These are phyloP conservation scores for Scaptomyza cyrtandrae DNA, from an alignment of 2,888 invertebrate genomes.

Conservation along the genomic window DNA sequence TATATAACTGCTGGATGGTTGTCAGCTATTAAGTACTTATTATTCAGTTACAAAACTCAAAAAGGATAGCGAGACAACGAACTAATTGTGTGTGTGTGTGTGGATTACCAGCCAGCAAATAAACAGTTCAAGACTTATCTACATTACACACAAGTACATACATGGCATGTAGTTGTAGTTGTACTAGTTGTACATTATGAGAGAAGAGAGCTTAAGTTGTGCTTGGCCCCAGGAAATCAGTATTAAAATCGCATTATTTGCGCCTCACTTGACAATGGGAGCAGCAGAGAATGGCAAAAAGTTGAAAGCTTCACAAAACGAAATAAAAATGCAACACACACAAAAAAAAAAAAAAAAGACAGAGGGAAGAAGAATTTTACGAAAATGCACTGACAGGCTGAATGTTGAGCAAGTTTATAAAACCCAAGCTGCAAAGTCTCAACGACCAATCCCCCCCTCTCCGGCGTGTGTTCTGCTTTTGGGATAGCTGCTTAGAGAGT, in stretches of 20 bases:
- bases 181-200: slow-evolving; percentile 40
- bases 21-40: slow-evolving; percentile 43
- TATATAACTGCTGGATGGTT: slow-evolving; percentile 21
- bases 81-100: slow-evolving; percentile 16
- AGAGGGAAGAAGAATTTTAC: slow-evolving; percentile 51
- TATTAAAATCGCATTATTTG: slow-evolving; percentile 77
- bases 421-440: background rate
- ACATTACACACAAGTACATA: slow-evolving; percentile 41
- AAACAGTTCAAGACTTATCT: slow-evolving; percentile 68
- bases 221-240: slow-evolving; percentile 59
- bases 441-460: background rate
- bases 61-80: background rate
- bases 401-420: slow-evolving; percentile 72
- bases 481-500: slow-evolving; percentile 37
- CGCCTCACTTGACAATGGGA: slow-evolving; percentile 72
- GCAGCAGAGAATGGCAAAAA: slow-evolving; percentile 13
- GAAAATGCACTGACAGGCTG: slow-evolving; percentile 67
- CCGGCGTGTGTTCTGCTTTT: slow-evolving; percentile 2
- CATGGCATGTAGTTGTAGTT: slow-evolving; percentile 7
- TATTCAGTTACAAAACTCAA: slow-evolving; percentile 18
- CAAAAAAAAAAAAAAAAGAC: background rate
- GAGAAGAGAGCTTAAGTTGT: slow-evolving; percentile 17
- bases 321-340: slow-evolving; percentile 2
- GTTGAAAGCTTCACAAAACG: slow-evolving; percentile 26
- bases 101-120: slow-evolving; percentile 31